Conservation (phyloP, 2,113 vertebrate species). For the Leptobrachium leishanense region DNA sequence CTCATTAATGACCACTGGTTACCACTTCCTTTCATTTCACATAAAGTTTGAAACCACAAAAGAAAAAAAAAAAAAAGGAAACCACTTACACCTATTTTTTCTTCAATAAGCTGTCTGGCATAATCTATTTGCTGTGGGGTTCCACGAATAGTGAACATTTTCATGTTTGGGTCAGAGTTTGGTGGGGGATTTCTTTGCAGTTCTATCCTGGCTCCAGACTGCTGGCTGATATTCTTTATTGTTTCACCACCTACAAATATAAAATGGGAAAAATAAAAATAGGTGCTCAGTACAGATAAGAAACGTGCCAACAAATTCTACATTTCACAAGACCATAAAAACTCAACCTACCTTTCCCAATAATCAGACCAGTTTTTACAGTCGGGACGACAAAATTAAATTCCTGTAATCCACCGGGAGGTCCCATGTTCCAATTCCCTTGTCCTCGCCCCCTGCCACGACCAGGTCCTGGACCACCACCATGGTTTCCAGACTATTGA, state of each 20-base stretch:
- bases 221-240: slow-evolving; percentile 96
- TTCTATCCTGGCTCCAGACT: slow-evolving; percentile 95
- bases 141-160: slow-evolving; percentile 94
- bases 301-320: too few relatives aligned
- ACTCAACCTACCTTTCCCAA: slow-evolving; percentile 85
- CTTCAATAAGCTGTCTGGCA: slow-evolving; percentile 94
- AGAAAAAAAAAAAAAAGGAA: too few relatives aligned
- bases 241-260: slow-evolving; percentile 85
- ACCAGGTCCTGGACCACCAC: slow-evolving; percentile 83
- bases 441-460: slow-evolving; percentile 91
- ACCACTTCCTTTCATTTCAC: too few relatives aligned
- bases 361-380: slow-evolving; percentile 96
- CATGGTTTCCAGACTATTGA: slow-evolving; percentile 83
- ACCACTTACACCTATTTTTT: slow-evolving; percentile 92
- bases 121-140: slow-evolving; percentile 96
- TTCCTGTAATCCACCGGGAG: slow-evolving; percentile 94
- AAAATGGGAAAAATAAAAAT: slow-evolving; percentile 1
- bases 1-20: too few relatives aligned
- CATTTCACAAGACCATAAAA: not conserved
- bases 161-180: slow-evolving; percentile 93
- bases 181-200: slow-evolving; percentile 95
- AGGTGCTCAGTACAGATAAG: too few relatives aligned
- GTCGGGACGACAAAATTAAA: slow-evolving; percentile 97
- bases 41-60: too few relatives aligned
- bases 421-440: slow-evolving; percentile 98